Evolutionary conservation across 37 sponge, comb jelly and placozoan species (phyloP), one percentile per base, ranked within the genome.

Genomic region (Oscarella lobularis): DNA sequence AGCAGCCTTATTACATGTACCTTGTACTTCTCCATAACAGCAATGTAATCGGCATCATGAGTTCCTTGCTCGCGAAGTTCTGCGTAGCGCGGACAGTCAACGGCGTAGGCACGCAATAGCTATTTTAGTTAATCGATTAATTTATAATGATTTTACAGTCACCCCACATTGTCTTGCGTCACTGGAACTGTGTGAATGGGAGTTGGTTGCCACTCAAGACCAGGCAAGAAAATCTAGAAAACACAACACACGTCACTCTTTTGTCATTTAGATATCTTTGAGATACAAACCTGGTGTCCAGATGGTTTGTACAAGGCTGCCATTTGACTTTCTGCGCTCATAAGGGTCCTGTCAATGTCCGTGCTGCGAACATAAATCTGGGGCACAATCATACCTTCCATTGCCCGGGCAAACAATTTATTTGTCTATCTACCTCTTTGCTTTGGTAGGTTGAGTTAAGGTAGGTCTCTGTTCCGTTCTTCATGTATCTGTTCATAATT

Each of bases 261-360:
- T n/a, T n/a, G 20, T 27, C 20, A 27, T 20, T 27, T 48, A 20
- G 20, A 27, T 27, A 9, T 27, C 20, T 9, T 48, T 27, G 9
- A 9, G 60, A 48, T 20, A 48, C 20, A 27, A 20, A 48, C 89
- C 75, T 88, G 82, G 4, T 74, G 70, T 1, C 33, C 78, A 3
- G n/a, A 31, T 0, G 92, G 92, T 9, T 74, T 81, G 77, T 83
- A 98, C 38, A 98, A 41, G 5, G 80, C 89, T 27, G 92, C 75
- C 33, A 98, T 73, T 66, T 85, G 84, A 35, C 80, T 41, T 73
- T 84, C 75, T 0, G 80, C 99, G 79, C 92, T 90, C 99, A 98
- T 98, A 35, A 98, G 77, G 4, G 99, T 98, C 31, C 99, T 91
- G 54, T 98, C 99, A 37, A 78, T 76, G 75, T 98, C 92, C 31